Evolutionary conservation across 2,797 vertebrate species (phyloP).

Genomic region (Brachyalestes nurse): DNA sequence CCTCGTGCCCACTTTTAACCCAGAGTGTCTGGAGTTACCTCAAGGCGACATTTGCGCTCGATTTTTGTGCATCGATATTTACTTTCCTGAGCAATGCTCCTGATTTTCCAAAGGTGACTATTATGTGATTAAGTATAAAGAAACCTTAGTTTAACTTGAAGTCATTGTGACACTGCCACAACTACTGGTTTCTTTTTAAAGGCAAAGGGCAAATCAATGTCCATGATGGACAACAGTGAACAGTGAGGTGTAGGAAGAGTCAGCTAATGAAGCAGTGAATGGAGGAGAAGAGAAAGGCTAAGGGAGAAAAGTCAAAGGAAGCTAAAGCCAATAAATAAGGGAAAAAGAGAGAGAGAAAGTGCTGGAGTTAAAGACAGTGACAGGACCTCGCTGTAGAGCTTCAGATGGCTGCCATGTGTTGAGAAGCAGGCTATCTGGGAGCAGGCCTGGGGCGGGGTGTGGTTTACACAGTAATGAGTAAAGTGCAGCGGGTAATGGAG

Average conservation of each 20-base stretch:
- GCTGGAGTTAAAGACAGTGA: conserved; percentile 16
- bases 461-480: conserved; percentile 80
- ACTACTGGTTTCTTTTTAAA: background rate
- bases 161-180: conserved; percentile 12
- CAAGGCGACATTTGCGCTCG: conserved; percentile 40
- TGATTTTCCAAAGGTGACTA: background rate
- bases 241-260: background rate
- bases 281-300: background rate
- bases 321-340: conserved; percentile 11
- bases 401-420: conserved; percentile 83
- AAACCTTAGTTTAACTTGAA: background rate
- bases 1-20: conserved; percentile 49
- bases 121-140: background rate
- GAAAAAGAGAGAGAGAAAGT: background rate
- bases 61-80: conserved; percentile 45
- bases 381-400: conserved; percentile 45
- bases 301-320: conserved; percentile 29
- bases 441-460: conserved; percentile 76
- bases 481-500: conserved; percentile 78
- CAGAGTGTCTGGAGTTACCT: background rate
- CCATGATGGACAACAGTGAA: background rate
- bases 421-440: conserved; percentile 63
- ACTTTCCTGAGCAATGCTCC: conserved; percentile 48
- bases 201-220: background rate
- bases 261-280: background rate